phyloP scores from a whole-genome alignment of 37 sponge, comb jelly and placozoan species.

The Petrosia ficiformis region DNA sequence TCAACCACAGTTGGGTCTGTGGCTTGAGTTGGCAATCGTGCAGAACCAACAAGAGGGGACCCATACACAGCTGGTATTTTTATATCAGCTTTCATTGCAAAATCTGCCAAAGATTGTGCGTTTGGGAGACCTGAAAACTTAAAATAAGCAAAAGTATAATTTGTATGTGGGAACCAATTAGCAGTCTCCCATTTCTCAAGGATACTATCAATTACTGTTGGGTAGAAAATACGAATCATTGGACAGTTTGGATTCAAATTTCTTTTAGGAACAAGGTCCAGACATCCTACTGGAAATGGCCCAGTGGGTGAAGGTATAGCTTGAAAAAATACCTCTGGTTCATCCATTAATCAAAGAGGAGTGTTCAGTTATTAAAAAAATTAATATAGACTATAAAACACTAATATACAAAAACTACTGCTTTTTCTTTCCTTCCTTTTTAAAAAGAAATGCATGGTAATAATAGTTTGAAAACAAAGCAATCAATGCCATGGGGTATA shows the following conservation, averaged over 20 bases:
- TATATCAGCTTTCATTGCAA: background rate
- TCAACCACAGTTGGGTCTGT: background rate
- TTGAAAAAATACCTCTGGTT: background rate
- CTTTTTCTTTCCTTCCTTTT: conserved; percentile 18
- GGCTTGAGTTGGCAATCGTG: background rate
- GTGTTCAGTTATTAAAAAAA: background rate
- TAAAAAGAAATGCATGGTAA: conserved; percentile 61
- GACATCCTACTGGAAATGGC: conserved; percentile 49
- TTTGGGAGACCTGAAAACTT: background rate
- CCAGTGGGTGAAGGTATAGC: conserved; percentile 60
- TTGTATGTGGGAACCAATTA: conserved; percentile 22
- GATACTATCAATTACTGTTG: conserved; percentile 5
- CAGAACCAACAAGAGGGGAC: conserved; percentile 18
- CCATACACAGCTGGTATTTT: conserved; percentile 45
- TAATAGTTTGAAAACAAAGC: conserved; percentile 75
- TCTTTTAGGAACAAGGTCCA: conserved; percentile 21
- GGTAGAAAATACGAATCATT: conserved; percentile 68
- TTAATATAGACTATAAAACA: background rate
- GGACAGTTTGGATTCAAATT: conserved; percentile 7
- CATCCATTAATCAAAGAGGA: background rate
- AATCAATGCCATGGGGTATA: conserved; percentile 58
- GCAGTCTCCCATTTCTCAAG: conserved; percentile 1
- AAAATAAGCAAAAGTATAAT: conserved; percentile 34
- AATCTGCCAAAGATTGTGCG: background rate
- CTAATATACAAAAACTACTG: background rate